Evolutionary conservation across 2,888 invertebrate genomes (phyloP), one percentile per base, ranked within the genome.

Genomic region (Brachynemurus nebulosus): DNA sequence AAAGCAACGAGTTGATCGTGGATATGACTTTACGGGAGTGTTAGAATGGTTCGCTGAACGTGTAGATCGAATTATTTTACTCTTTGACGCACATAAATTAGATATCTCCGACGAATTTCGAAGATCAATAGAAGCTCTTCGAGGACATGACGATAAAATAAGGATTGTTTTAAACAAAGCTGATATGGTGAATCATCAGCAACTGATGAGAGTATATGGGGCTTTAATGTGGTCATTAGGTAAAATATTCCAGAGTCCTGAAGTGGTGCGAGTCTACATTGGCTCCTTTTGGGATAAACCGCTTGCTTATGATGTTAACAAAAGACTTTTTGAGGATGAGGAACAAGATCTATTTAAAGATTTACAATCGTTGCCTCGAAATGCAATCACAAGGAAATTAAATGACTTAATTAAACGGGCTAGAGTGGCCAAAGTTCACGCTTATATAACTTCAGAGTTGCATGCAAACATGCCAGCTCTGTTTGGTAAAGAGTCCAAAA

Each of bases 171-270:
- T 98, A 2, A 98, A 98, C 67, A 98, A 98, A 65, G 95, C 97
- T n/a, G 97, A 98, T 61, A 95, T 95, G 91, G 86, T 98, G 41
- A 95, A 97, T 62, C 95, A 96, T 63, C 97, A 97, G 61, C 96
- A 97, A 65, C 67, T 98, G 50, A 97, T 98, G 96, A 70, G 96
- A 49, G 91, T 98, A 4, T 98, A 98, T 60, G 98, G 98, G 44
- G 98, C 98, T 2, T 75, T 98, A 33, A 98, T 98, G 98, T 98
- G 98, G 98, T 96, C 96, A 0, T 69, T 98, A 40, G 97, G 97
- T 12, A 98, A 97, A 67, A 96, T 96, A 42, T 68, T 98, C 52
- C 91, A 93, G 63, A 97, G 97, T 3, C 98, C 98, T 2, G 98
- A 98, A 71, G 97, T 98, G 11, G 92, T 96, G 1, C 73, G 98